Conservation (phyloP, 1,140 invertebrate species). For the Tachypleus tridentatus region DNA sequence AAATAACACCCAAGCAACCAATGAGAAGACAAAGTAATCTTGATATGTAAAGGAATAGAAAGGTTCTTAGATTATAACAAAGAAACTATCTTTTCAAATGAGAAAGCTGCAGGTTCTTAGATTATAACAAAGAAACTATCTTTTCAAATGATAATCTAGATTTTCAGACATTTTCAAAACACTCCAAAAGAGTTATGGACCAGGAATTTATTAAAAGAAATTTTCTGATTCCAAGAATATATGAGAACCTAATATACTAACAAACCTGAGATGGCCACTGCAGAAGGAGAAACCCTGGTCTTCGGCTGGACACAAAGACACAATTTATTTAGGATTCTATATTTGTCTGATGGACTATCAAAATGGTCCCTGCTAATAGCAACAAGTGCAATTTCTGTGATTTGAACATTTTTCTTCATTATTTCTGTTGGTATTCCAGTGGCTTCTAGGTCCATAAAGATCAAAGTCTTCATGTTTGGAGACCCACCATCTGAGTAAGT, state of each 20-base stretch:
- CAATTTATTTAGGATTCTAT: constrained; percentile 18
- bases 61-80: too few relatives aligned
- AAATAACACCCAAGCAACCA: too few relatives aligned
- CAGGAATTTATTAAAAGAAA: too few relatives aligned
- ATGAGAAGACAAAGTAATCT: too few relatives aligned
- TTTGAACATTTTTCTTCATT: constrained; percentile 17
- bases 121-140: too few relatives aligned
- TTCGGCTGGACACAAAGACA: constrained; percentile 17
- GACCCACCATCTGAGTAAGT: too few relatives aligned
- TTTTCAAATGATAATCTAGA: too few relatives aligned
- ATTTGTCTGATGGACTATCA: constrained; percentile 7
- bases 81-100: too few relatives aligned
- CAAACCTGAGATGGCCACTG: constrained; percentile 18
- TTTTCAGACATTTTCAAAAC: too few relatives aligned
- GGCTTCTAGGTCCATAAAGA: constrained; percentile 21
- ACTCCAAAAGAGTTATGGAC: too few relatives aligned
- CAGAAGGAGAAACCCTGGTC: constrained; percentile 6
- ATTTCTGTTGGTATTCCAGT: constrained; percentile 18
- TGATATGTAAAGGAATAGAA: too few relatives aligned
- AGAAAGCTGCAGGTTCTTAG: too few relatives aligned
- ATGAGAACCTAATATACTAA: neutral
- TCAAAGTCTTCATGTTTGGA: constrained; percentile 5
- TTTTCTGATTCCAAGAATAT: neutral
- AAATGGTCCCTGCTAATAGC: constrained; percentile 16
- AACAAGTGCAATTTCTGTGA: constrained; percentile 20